Base-by-base conservation (phyloP, 2,888 invertebrate species). In the Ephialtes manifestator region DNA sequence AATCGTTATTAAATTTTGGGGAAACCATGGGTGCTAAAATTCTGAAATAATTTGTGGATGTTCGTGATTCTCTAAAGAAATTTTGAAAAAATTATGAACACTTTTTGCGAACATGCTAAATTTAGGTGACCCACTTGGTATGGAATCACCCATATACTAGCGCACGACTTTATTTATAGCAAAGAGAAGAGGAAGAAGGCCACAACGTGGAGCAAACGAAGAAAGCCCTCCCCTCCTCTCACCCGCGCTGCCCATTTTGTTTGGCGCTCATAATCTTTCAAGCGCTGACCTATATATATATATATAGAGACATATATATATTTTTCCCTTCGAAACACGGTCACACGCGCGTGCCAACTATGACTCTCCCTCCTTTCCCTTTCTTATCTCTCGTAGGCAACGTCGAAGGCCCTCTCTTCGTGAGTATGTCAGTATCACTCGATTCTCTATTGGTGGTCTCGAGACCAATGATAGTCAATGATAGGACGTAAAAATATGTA, bases 181-280 rank as follows among this genome's bases (percentile, higher is more conserved):
- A 65, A 65, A 48, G 72, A 48, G 89, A 85, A 87, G 88, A 87
- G 89, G 87, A 88, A 88, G 89, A 90, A 91, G 90, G 89, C 88
- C 90, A 63, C 70, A 81, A 60, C 68, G 39, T 75, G 63, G 80
- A 76, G 58, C 75, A 63, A 74, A 87, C 84, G 90, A 90, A 90
- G 91, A 91, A 91, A 91, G 91, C 89, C 83, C 86, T 68, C 80
- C 72, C 60, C 71, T 84, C 82, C 87, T 81, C 53, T 75, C 8
- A 13, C 13, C 24, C 24, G 68, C 71, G 58, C 10, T 60, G 55
- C 58, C 70, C 70, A 85, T 85, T 85, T 85, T 85, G 48, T 75
- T 85, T 48, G 60, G 18, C 58, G 74, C 65, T 74, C 68, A 28
- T 74, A 81, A 81, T 78, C 81, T 77, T 48, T 24, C 83, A 13